A percentile compares a stretch with the other conserved stretches of the same genome.
These are phyloP conservation scores for Psix sp. DNA, from an alignment of 1,140 invertebrate genomes.

Conservation along the genomic window DNA sequence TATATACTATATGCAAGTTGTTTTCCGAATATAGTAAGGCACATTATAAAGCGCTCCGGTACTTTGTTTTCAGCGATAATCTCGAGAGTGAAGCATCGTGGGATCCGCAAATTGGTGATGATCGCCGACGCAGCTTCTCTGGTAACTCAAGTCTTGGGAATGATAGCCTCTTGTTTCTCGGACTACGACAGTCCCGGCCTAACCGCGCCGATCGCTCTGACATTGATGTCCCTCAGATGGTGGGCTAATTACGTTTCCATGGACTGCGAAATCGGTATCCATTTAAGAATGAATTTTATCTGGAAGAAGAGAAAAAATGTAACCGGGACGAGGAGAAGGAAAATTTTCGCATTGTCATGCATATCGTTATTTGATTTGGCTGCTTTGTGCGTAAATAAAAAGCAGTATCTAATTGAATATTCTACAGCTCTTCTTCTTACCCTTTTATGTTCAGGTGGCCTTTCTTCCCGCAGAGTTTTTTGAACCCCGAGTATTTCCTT, in stretches of 20 bases:
- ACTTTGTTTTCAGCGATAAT: conserved; percentile 71
- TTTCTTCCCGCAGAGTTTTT: conserved; percentile 50
- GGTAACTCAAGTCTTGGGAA: conserved; percentile 58
- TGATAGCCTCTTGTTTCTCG: conserved; percentile 46
- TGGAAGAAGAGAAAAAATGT: neutral
- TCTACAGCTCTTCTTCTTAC: conserved; percentile 30
- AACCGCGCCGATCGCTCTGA: conserved; percentile 81
- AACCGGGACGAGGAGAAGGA: neutral
- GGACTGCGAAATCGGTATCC: conserved; percentile 76
- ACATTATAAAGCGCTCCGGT: conserved; percentile 8
- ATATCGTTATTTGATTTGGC: conserved; percentile 24
- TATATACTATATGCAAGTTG: neutral
- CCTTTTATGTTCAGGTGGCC: conserved; percentile 35
- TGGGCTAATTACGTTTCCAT: conserved; percentile 89
- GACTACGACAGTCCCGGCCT: conserved; percentile 51
- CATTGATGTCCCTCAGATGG: conserved; percentile 88
- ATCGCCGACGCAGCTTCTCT: conserved; percentile 78
- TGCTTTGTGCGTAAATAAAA: conserved; percentile 27
- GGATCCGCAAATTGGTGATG: conserved; percentile 18
- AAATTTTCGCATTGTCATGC: conserved; percentile 10
- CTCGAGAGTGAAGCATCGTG: conserved; percentile 69
- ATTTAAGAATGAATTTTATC: neutral
- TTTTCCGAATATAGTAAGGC: too few relatives aligned
- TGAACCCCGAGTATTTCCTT: conserved; percentile 45
- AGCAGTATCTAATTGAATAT: conserved; percentile 46